Conservation (phyloP, 2,113 vertebrate species). For the Anolis sagrei region DNA sequence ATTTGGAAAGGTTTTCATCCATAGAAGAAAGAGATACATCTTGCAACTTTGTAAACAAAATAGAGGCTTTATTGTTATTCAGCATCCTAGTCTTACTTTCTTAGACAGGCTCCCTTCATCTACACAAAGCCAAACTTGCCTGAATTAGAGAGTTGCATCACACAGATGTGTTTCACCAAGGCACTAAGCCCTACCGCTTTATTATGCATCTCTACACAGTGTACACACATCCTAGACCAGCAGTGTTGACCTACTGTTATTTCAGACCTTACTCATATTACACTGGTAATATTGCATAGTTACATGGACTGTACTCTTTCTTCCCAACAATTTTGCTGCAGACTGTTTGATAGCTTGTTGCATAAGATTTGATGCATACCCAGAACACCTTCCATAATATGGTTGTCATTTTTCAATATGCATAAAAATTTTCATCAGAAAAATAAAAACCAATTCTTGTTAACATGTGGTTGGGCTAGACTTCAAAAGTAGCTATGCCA, state of each 20-base stretch:
- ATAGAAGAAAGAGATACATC: no score
- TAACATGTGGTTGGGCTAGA: slow-evolving; percentile 23
- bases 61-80: no score
- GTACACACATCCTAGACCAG: neutral
- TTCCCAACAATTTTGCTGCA: neutral
- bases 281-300: neutral
- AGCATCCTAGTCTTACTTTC: neutral
- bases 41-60: no score
- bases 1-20: no score
- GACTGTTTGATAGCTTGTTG: slow-evolving; percentile 14
- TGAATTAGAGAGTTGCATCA: neutral
- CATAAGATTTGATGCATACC: neutral
- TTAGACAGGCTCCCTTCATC: neutral
- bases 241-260: neutral
- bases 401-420: slow-evolving; percentile 29
- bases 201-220: neutral
- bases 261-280: neutral
- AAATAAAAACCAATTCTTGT: slow-evolving; percentile 28
- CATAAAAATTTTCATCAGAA: slow-evolving; percentile 11
- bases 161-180: neutral
- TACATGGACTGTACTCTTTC: neutral
- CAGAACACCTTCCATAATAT: neutral
- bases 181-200: neutral
- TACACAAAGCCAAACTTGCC: neutral
- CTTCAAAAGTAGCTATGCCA: slow-evolving; percentile 5